Base-by-base conservation (phyloP, 1,140 invertebrate genomes). In the Mactra quadrangularis region DNA sequence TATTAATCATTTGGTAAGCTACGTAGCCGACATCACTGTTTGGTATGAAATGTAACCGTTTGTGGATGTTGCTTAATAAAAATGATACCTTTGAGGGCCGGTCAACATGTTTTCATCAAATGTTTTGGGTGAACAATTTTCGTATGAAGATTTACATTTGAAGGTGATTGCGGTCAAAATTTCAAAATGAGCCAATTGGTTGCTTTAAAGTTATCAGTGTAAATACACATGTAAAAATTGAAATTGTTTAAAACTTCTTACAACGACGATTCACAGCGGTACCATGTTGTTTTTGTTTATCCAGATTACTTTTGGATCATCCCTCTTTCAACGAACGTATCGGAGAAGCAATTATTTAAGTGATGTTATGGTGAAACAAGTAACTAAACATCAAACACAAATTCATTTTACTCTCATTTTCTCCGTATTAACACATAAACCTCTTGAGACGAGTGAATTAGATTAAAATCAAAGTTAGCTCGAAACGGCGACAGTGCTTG, bases 361-460 rank as follows among this genome's bases (percentile, higher is more conserved):
- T 81, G 77, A 81, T 81, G 77, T 81, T 70, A 71, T 60, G 77
- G 17, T 59, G 17, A 81, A 81, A 81, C 62, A 70, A 71, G 45
- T 59, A 71, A 57, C 64, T 52, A 70, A 81, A 70, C 77, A 60
- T 29, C 19, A 35, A 27, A 70, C 53, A 81, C 77, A 81, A 41
- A 41, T 55, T 71, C 77, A 81, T 81, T 68, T 33, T 68, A 19
- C 19, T 29, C 62, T 68, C 77, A 71, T 81, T 71, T 29, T 70
- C 29, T 50, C 52, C 60, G 50, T 53, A 38, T 81, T 60, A 81
- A 59, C 45, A 53, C 59, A 22, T 60, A 81, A 81, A 81, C 77
- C 29, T 71, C 77, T 70, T 50, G 64, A 81, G 77, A 81, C 77
- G 22, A n/a, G 35, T 47, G 62, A 81, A 81, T 81, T 81, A 81